Conservation (phyloP, 2,113 vertebrate species). For the Gallinago undulata region DNA sequence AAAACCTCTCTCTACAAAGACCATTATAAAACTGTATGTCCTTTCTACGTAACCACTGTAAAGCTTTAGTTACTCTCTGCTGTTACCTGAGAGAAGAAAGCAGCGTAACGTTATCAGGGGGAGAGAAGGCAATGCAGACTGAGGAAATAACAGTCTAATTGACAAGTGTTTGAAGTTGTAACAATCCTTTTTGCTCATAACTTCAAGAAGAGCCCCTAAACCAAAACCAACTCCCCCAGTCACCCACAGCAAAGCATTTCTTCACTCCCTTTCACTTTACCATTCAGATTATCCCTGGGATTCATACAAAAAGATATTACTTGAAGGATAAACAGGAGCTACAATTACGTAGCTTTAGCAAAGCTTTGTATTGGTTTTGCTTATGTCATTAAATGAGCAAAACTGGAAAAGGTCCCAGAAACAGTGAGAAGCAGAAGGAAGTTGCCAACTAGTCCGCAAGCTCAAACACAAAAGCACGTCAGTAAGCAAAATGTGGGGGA, state of each 20-base stretch:
- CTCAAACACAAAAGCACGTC: neutral
- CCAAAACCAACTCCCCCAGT: neutral
- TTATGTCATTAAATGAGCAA: slow-evolving; percentile 49
- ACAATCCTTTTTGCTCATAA: neutral
- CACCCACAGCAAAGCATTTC: neutral
- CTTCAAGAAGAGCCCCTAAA: neutral
- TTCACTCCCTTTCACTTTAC: neutral
- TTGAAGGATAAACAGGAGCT: slow-evolving; percentile 15
- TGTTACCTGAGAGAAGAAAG: neutral
- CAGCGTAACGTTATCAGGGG: neutral
- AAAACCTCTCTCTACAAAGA: neutral
- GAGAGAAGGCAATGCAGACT: neutral
- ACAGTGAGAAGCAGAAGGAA: slow-evolving; percentile 43
- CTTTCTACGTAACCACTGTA: neutral
- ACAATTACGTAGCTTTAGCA: neutral
- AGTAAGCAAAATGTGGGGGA: neutral
- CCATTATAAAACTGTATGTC: neutral
- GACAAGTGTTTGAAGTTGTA: neutral
- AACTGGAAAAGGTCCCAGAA: slow-evolving; percentile 53
- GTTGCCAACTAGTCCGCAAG: neutral
- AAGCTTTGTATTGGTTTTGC: slow-evolving; percentile 26
- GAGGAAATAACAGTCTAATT: neutral
- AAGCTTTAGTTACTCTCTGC: neutral
- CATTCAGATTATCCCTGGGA: neutral
- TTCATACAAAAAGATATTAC: neutral